phyloP scores from a whole-genome alignment of 1,140 invertebrate species.

The Leptopilina boulardi region DNA sequence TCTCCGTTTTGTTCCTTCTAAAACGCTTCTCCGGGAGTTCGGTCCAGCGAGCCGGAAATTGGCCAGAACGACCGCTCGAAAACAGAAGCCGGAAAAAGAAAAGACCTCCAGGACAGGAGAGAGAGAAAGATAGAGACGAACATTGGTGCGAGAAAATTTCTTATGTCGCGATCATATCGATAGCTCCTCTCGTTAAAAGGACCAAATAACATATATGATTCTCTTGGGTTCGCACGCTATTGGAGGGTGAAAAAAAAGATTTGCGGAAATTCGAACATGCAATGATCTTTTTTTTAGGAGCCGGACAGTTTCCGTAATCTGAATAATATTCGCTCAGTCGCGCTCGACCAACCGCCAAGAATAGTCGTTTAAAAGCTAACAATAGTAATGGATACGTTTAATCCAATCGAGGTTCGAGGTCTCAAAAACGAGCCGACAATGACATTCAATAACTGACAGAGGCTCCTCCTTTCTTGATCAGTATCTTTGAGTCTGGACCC shows the following conservation, averaged over 20 bases:
- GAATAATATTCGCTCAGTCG: slow-evolving; percentile 39
- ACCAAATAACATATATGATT: background rate
- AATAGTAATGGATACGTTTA: slow-evolving; percentile 72
- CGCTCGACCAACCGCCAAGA: slow-evolving; percentile 41
- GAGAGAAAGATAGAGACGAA: no score
- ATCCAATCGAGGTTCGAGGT: slow-evolving; percentile 68
- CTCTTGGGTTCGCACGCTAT: background rate
- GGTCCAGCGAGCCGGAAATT: slow-evolving; percentile 61
- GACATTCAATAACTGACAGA: slow-evolving; percentile 49
- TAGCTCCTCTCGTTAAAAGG: slow-evolving; percentile 54
- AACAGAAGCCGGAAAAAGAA: slow-evolving; percentile 61
- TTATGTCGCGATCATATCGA: slow-evolving; percentile 49
- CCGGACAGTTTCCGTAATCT: slow-evolving; percentile 34
- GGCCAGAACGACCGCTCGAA: slow-evolving; percentile 59
- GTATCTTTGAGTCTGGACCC: slow-evolving; percentile 48
- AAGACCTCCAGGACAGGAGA: slow-evolving; percentile 40
- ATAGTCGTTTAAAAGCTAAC: slow-evolving; percentile 44
- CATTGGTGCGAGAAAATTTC: slow-evolving; percentile 45
- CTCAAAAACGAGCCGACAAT: slow-evolving; percentile 50
- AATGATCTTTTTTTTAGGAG: background rate
- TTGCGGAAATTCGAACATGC: slow-evolving; percentile 52
- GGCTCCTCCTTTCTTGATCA: slow-evolving; percentile 50
- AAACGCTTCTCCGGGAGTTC: slow-evolving; percentile 39
- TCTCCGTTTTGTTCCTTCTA: slow-evolving; percentile 28
- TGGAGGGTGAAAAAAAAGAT: slow-evolving; percentile 43